Conservation (phyloP, 2,888 invertebrate species). For the Sthenelais limicola region DNA sequence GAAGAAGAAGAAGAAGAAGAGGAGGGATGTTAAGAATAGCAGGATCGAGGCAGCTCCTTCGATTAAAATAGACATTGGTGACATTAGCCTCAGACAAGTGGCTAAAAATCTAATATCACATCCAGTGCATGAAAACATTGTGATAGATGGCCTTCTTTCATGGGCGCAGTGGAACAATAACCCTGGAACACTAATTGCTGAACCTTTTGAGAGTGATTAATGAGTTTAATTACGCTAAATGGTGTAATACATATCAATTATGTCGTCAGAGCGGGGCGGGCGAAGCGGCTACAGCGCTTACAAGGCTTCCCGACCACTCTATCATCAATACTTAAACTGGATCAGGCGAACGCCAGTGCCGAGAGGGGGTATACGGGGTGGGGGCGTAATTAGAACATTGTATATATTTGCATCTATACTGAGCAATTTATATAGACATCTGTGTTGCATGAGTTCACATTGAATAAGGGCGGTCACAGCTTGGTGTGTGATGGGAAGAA, state of each 20-base stretch:
- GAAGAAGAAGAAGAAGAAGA: neutral
- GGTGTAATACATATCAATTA: constrained; percentile 39
- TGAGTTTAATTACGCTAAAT: constrained; percentile 39
- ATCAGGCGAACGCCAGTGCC: constrained; percentile 6
- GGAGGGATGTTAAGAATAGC: neutral
- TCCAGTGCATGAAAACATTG: constrained; percentile 33
- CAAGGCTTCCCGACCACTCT: constrained; percentile 11
- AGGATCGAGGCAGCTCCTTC: too few species aligned
- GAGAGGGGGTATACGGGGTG: neutral
- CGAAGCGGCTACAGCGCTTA: neutral
- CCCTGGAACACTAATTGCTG: constrained; percentile 25
- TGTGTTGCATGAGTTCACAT: too few species aligned
- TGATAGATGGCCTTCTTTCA: constrained; percentile 21
- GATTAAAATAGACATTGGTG: too few species aligned
- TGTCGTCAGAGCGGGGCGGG: constrained; percentile 16
- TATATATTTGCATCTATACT: too few species aligned
- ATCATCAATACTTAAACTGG: constrained; percentile 32
- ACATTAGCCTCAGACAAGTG: too few species aligned
- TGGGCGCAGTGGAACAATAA: constrained; percentile 6
- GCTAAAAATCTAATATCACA: constrained; percentile 37
- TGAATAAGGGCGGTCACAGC: too few species aligned
- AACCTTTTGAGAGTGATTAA: constrained; percentile 37
- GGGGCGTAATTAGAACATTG: too few species aligned
- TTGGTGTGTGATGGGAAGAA: too few species aligned
- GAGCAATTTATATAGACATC: too few species aligned